Percentiles rank a stretch among this genome's conserved stretches.
Conservation (phyloP, 2,797 vertebrate species). For the Clarias laeviceps region DNA sequence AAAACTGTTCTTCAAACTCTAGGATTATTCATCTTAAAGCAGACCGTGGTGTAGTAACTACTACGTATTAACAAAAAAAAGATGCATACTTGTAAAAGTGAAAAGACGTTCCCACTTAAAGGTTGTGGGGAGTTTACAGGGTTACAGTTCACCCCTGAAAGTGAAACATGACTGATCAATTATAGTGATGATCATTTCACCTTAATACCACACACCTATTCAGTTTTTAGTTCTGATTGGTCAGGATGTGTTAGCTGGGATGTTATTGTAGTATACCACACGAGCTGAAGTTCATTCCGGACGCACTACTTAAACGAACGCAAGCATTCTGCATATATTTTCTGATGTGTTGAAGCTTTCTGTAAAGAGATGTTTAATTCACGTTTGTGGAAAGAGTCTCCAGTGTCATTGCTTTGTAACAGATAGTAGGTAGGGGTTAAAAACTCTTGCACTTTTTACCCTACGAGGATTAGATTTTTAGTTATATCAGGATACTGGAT, state of each 20-base stretch:
- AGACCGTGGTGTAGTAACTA: not conserved
- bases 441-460: too few relatives aligned
- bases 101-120: not conserved
- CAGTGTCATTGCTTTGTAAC: not conserved
- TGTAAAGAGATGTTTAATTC: not conserved
- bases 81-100: too few relatives aligned
- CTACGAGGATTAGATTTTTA: too few relatives aligned
- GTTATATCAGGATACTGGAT: too few relatives aligned
- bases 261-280: not conserved
- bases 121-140: not conserved
- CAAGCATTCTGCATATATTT: not conserved
- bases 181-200: not conserved
- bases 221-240: not conserved
- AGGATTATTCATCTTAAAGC: not conserved
- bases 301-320: not conserved
- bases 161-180: not conserved
- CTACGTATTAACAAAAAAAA: not conserved
- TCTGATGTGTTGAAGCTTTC: not conserved
- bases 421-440: too few relatives aligned
- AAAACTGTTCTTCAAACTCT: not conserved
- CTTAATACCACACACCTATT: not conserved
- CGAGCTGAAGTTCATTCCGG: not conserved
- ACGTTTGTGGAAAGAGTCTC: not conserved
- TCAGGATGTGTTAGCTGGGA: not conserved
- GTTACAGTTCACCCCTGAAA: not conserved